phyloP scores from a whole-genome alignment of 2,797 vertebrate genomes.

The Pseudochromis fuscus region DNA sequence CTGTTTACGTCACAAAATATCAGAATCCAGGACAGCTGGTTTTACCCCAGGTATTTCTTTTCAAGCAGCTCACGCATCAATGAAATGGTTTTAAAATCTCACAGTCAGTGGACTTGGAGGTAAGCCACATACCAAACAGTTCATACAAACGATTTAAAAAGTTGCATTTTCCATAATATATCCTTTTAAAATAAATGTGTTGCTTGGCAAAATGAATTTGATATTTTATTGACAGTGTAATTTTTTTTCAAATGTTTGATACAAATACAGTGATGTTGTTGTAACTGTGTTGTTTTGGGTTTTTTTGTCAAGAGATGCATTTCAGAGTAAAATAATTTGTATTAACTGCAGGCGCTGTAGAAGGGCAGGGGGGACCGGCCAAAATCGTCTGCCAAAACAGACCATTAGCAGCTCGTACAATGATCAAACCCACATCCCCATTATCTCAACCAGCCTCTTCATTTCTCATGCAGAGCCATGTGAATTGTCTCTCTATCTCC shows the following conservation, averaged over 20 bases:
- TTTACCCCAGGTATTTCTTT: no score
- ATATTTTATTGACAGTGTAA: not conserved
- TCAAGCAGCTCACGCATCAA: no score
- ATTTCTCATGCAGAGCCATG: conserved; percentile 51
- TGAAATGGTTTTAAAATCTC: no score
- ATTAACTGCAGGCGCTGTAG: conserved; percentile 45
- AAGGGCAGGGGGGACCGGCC: conserved; percentile 32
- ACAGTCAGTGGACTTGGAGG: no score
- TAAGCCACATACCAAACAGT: no score
- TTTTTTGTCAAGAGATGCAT: conserved; percentile 46
- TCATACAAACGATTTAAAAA: no score
- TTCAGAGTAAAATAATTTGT: conserved; percentile 65
- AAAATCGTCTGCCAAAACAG: conserved; percentile 61
- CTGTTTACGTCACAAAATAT: no score
- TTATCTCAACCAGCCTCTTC: conserved; percentile 57
- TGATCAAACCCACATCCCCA: conserved; percentile 53
- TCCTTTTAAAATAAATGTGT: not conserved
- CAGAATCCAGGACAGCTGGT: no score
- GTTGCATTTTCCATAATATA: no score
- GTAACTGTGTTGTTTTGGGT: conserved; percentile 6
- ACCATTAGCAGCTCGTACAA: conserved; percentile 57
- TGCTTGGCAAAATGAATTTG: conserved; percentile 4
- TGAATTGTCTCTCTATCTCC: conserved; percentile 62
- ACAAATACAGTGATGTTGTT: conserved; percentile 36
- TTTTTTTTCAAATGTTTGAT: not conserved